Percentiles rank a stretch among this genome's conserved stretches.
These are phyloP conservation scores for Eremobia ochroleuca DNA, from an alignment of 2,888 invertebrate species.

Conservation along the genomic window DNA sequence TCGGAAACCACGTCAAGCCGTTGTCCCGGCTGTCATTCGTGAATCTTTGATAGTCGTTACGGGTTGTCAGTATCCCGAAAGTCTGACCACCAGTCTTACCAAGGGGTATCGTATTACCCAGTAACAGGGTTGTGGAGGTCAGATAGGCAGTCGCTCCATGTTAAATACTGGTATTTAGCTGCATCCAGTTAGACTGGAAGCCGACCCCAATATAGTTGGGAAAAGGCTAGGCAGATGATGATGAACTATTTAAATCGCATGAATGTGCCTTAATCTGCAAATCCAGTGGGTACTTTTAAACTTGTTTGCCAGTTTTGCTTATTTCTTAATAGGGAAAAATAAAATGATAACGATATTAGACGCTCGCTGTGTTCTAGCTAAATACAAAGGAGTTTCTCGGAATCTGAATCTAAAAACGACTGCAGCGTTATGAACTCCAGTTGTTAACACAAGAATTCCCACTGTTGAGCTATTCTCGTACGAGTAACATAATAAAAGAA, in stretches of 20 bases:
- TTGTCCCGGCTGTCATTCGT: too few relatives aligned
- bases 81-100: too few relatives aligned
- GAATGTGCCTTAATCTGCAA: neutral
- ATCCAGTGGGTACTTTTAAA: neutral
- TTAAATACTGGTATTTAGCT: too few relatives aligned
- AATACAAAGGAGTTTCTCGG: conserved; percentile 31
- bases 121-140: too few relatives aligned
- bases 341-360: conserved; percentile 20
- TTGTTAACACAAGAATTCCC: conserved; percentile 49
- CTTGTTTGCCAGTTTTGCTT: neutral
- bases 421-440: conserved; percentile 35
- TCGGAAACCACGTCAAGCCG: too few relatives aligned
- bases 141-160: too few relatives aligned
- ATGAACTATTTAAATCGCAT: neutral
- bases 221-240: too few relatives aligned
- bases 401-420: conserved; percentile 46
- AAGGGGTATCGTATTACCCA: too few relatives aligned
- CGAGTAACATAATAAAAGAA: conserved; percentile 59
- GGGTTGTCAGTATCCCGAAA: too few relatives aligned
- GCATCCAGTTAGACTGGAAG: too few relatives aligned
- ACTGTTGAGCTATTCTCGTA: conserved; percentile 57
- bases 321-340: conserved; percentile 5
- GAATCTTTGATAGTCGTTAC: too few relatives aligned
- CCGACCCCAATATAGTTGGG: too few relatives aligned
- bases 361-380: conserved; percentile 26